Base-by-base conservation (phyloP, 2,113 vertebrate genomes). In the Heterocephalus glaber region DNA sequence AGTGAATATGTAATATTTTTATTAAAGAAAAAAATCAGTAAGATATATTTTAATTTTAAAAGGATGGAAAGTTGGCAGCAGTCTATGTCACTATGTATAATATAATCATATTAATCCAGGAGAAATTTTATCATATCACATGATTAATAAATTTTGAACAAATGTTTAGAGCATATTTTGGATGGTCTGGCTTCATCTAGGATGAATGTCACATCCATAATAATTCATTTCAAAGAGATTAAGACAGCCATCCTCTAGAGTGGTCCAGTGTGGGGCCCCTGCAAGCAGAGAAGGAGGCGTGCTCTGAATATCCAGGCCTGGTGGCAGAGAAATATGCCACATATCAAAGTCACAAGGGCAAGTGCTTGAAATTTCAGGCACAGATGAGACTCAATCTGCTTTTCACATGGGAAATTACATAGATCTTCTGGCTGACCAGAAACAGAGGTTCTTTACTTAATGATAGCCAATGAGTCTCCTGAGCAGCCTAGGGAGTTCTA, bases 31-130 rank as follows among this genome's bases (percentile, higher is more conserved):
- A 92, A 92, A 92, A 86, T 86, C 68, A 72, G n/a, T 54, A 38
- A 77, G 33, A 61, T 8, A 33, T 28, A 87, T 65, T 92, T 90
- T 96, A 54, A 90, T 86, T 80, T 93, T 87, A 79, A 88, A 83
- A 49, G 2, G 47, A 30, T n/a, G 26, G 11, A 20, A 28, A 56
- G 4, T 65, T 94, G 63, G 33, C 47, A 84, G 16, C 33, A 44
- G 14, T 11, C 54, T 26, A 7, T 41, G 30, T 94, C 19, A 24
- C 22, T 38, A 35, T 11, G 0, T 60, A 2, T n/a, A 95, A 79
- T 77, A 96, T 28, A 74, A 89, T 89, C 22, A 66, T 76, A 41
- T 92, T 92, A 89, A 92, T 41, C 28, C 30, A 41, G 41, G 24
- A 86, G 20, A 63, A 94, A 85, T 81, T 54, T 47, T 54, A 86